Evolutionary conservation across 2,113 vertebrate species (phyloP).

Genomic region (Pantherophis guttatus): DNA sequence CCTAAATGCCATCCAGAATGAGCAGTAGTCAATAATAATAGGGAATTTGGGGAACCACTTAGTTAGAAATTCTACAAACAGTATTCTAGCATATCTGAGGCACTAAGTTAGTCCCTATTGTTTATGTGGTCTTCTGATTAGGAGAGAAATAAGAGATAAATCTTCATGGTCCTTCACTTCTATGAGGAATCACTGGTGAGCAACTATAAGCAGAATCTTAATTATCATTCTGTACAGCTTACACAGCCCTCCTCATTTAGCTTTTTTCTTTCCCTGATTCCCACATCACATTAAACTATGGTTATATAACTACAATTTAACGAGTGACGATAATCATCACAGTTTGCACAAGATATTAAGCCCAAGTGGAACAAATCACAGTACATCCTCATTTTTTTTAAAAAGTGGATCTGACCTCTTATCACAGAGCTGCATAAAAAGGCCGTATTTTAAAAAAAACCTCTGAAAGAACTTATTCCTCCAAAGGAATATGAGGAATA

Average conservation of each 20-base stretch:
- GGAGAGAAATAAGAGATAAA: not conserved
- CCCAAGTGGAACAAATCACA: not conserved
- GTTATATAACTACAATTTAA: not conserved
- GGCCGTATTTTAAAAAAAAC: not conserved
- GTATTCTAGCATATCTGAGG: not conserved
- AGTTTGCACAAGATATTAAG: not conserved
- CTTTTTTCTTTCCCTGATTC: not conserved
- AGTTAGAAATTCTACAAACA: not conserved
- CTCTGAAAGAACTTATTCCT: not conserved
- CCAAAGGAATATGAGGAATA: not conserved
- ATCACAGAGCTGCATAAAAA: not conserved
- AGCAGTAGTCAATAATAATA: not conserved
- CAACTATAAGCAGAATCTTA: not conserved
- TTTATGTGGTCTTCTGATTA: not conserved
- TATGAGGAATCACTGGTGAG: not conserved
- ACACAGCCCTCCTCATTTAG: not conserved
- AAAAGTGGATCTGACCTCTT: not conserved
- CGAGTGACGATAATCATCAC: not conserved
- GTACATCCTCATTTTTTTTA: not conserved
- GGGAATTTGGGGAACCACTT: not conserved
- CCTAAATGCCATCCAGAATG: not conserved
- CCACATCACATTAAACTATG: not conserved
- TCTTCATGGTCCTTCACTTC: not conserved
- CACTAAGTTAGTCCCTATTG: not conserved
- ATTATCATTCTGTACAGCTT: not conserved